These are phyloP conservation scores for Drosophila ambigua DNA, from an alignment of 1,140 invertebrate genomes.

Conservation along the genomic window DNA sequence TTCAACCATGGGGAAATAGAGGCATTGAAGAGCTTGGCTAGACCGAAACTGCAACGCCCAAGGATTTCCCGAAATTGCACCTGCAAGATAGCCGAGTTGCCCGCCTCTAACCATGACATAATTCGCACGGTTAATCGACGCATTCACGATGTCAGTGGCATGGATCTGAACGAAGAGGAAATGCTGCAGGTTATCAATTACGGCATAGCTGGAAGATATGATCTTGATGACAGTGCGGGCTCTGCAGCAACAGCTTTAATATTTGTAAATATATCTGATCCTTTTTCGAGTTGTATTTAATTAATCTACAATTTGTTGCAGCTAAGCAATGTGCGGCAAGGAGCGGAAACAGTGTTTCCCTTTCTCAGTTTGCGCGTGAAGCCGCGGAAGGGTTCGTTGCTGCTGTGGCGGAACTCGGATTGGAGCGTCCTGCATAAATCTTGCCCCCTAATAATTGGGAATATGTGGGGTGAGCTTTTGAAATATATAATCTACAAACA, in stretches of 20 bases:
- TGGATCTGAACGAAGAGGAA: neutral
- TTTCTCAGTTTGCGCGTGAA: slow-evolving; percentile 1
- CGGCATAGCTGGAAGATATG: slow-evolving; percentile 26
- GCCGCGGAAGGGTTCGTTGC: slow-evolving; percentile 17
- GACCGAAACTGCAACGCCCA: slow-evolving; percentile 4
- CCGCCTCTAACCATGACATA: neutral
- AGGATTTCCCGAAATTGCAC: slow-evolving; percentile 12
- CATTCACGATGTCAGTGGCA: slow-evolving; percentile 8
- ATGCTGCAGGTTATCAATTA: slow-evolving; percentile 28
- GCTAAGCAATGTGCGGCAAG: slow-evolving; percentile 10
- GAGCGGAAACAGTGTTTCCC: slow-evolving; percentile 27
- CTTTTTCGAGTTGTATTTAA: no score
- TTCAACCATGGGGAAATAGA: slow-evolving; percentile 8
- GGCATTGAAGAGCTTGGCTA: slow-evolving; percentile 1
- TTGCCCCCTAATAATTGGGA: slow-evolving; percentile 23
- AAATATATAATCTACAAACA: neutral
- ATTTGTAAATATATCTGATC: slow-evolving; percentile 3
- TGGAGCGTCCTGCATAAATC: slow-evolving; percentile 10
- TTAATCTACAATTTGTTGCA: neutral
- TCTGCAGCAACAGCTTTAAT: slow-evolving; percentile 16
- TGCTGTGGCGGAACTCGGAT: slow-evolving; percentile 9
- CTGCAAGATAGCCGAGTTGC: slow-evolving; percentile 9
- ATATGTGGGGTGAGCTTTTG: slow-evolving; percentile 29
- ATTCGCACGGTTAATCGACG: slow-evolving; percentile 11
- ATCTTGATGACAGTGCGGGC: slow-evolving; percentile 10